Base-by-base conservation (phyloP, 2,113 vertebrate species). In the Pterocles gutturalis region DNA sequence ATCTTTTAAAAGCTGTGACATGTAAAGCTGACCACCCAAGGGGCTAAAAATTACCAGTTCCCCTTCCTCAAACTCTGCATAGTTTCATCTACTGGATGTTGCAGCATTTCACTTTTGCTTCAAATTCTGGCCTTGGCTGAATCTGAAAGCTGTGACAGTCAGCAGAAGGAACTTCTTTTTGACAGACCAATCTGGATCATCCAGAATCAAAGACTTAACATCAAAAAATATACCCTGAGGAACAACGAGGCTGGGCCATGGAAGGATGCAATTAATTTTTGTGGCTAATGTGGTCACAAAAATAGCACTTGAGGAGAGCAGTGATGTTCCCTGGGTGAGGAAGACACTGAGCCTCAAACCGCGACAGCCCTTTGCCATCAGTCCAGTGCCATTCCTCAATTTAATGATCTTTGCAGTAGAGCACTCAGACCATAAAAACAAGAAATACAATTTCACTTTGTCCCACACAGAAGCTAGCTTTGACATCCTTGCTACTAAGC, bases 261-360 rank as follows among this genome's bases (percentile, higher is more conserved):
- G 66, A 80, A 85, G 81, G 82, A 90, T 94, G 46, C 49, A 78
- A 94, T 90, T 83, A 80, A 92, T 95, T 88, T 76, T 83, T 12
- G 1, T 60, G 41, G 49, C 36, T 80, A 53, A 76, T 85, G 62
- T 85, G 62, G 73, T 85, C 72, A 48, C 17, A 79, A 57, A 85
- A 83, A 75, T 33, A 75, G 24, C 3, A 4, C 41, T 94, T 66
- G 54, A 83, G 69, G 60, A 89, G 72, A 82, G 38, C 71, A 83
- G 18, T 12, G 71, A 34, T 88, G 36, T 58, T 80, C 49, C 62
- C 58, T 65, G 54, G 31, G 55, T 77, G 67, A 94, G 71, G 66
- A 88, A 83, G 58, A 77, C 53, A 45, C 49, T 45, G 49, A 95
- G 64, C 12, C 41, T 36, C 31, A 91, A 83, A 93, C 70, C 6